Conservation (phyloP, 2,797 vertebrate species). For the Clarias platycephalus region DNA sequence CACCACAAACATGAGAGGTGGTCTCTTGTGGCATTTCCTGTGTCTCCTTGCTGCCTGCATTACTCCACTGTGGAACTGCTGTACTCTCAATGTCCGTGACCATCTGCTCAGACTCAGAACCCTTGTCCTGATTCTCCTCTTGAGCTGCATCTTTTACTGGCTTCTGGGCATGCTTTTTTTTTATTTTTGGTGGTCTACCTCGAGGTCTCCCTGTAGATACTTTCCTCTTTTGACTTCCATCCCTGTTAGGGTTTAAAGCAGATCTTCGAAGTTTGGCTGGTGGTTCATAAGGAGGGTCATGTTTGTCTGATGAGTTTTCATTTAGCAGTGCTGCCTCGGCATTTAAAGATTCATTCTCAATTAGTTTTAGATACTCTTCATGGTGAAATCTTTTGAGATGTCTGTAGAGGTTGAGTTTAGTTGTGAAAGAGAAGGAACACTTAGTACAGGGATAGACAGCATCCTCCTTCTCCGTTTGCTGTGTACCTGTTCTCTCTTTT, state of each 20-base stretch:
- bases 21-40: conserved; percentile 38
- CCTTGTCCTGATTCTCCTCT: conserved; percentile 13
- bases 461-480: not conserved
- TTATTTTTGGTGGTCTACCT: conserved; percentile 49
- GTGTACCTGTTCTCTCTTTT: conserved; percentile 1
- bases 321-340: conserved; percentile 4
- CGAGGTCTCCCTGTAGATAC: conserved; percentile 35
- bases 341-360: conserved; percentile 21
- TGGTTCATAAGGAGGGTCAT: conserved; percentile 53
- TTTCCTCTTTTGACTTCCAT: conserved; percentile 31
- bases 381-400: conserved; percentile 64
- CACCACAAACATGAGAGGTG: conserved; percentile 67
- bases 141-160: conserved; percentile 5
- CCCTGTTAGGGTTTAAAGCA: not conserved
- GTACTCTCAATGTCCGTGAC: conserved; percentile 42
- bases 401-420: conserved; percentile 64
- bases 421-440: conserved; percentile 63
- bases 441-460: conserved; percentile 62
- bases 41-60: not conserved
- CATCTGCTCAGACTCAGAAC: conserved; percentile 22
- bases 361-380: conserved; percentile 44
- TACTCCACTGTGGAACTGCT: not conserved
- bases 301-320: conserved; percentile 31
- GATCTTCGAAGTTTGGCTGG: conserved; percentile 40
- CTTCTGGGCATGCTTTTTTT: conserved; percentile 22